These are phyloP conservation scores for Parauchenoglanis punctatus DNA, from an alignment of 2,797 vertebrate genomes.

Conservation along the genomic window DNA sequence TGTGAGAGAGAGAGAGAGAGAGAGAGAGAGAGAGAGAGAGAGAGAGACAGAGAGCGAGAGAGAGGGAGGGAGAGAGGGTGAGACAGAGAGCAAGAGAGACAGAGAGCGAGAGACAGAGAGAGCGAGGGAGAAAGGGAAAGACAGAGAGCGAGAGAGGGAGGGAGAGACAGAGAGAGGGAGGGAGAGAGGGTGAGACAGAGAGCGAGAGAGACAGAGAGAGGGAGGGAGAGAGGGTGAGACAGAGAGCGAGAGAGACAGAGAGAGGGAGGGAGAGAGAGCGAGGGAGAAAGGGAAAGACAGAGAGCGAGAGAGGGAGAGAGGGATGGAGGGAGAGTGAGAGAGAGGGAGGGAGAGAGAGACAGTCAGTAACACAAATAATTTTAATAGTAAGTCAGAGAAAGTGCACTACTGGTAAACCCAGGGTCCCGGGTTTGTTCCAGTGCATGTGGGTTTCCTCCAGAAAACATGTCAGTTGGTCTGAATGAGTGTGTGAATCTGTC, in stretches of 20 bases:
- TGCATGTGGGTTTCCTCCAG: too few relatives aligned
- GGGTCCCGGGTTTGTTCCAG: too few relatives aligned
- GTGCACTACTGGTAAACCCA: not conserved
- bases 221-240: not conserved
- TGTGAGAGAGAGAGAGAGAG: conserved; percentile 58
- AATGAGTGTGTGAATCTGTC: too few relatives aligned
- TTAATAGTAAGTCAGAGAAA: not conserved
- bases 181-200: too few relatives aligned
- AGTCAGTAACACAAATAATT: not conserved
- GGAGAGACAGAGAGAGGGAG: not conserved
- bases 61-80: not conserved
- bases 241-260: not conserved
- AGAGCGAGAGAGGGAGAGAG: not conserved
- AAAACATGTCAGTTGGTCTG: too few relatives aligned
- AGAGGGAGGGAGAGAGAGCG: fast-evolving
- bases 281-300: not conserved
- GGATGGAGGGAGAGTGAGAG: not conserved
- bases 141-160: not conserved
- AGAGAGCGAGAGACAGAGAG: not conserved
- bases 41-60: not conserved
- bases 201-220: not conserved
- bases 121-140: not conserved
- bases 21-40: conserved; percentile 11
- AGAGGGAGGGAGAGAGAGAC: not conserved
- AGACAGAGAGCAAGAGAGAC: too few relatives aligned